Conservation (phyloP, 2,113 vertebrate genomes). For the Lepidothrix coronata region DNA sequence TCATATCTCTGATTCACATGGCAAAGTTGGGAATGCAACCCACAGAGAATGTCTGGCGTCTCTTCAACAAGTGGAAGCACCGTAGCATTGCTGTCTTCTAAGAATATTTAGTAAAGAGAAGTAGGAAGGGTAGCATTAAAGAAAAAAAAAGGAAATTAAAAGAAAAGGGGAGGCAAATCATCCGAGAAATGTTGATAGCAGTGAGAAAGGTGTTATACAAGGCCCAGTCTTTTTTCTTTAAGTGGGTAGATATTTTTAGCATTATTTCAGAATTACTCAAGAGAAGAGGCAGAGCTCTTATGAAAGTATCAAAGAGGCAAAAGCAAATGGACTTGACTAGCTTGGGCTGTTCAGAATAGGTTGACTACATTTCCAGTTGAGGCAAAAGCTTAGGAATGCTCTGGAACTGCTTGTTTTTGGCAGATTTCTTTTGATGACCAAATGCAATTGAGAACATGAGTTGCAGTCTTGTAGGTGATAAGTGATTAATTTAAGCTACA, state of each 20-base stretch:
- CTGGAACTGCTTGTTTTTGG: not conserved
- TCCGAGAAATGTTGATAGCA: not conserved
- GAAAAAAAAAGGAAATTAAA: not conserved
- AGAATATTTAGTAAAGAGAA: not conserved
- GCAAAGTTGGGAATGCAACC: not conserved
- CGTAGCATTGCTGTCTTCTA: accelerated
- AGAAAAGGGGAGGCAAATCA: not conserved
- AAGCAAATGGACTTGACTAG: not conserved
- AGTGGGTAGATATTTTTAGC: not conserved
- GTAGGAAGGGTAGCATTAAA: not conserved
- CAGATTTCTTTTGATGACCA: not conserved
- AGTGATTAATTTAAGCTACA: not conserved
- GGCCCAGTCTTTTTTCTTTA: not conserved
- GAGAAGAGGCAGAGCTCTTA: not conserved
- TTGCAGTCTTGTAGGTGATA: not conserved
- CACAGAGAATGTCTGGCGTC: not conserved
- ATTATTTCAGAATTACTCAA: not conserved
- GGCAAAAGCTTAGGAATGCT: not conserved
- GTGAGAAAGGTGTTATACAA: not conserved
- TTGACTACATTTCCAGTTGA: not conserved
- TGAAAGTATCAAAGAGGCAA: not conserved
- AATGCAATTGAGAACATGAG: not conserved
- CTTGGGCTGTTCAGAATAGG: not conserved
- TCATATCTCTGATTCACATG: not conserved
- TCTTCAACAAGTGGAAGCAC: not conserved